Evolutionary conservation across 2,888 invertebrate species (phyloP).

Genomic region (Aphidius colemani): DNA sequence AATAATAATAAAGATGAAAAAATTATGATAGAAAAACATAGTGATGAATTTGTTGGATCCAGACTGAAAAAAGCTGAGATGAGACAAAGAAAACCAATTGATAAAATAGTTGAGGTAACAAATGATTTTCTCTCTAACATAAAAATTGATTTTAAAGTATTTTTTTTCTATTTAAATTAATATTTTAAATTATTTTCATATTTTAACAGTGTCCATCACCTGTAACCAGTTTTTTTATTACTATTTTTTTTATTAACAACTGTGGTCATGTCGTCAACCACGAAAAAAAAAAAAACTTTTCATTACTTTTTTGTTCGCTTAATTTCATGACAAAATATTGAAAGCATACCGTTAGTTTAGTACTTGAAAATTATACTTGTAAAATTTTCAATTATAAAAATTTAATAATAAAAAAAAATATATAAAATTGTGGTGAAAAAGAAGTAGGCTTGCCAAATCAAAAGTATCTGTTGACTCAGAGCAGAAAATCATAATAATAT

Average conservation of each 20-base stretch:
- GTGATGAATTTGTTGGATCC: conserved; percentile 28
- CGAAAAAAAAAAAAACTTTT: no score
- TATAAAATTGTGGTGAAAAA: not conserved
- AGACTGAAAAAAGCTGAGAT: conserved; percentile 39
- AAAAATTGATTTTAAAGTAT: not conserved
- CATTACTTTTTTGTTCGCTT: not conserved
- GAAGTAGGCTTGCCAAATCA: conserved; percentile 4
- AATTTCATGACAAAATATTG: conserved; percentile 4
- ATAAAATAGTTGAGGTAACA: conserved; percentile 41
- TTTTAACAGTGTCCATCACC: no score
- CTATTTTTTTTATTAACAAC: no score
- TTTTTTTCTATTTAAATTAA: conserved; percentile 3
- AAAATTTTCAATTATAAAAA: no score
- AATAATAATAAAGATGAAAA: conserved; percentile 21
- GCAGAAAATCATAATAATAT: no score
- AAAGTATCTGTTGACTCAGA: no score
- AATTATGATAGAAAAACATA: conserved; percentile 14
- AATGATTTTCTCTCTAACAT: not conserved
- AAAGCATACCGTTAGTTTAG: not conserved
- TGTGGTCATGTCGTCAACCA: no score
- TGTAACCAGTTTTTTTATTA: no score
- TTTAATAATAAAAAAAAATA: no score
- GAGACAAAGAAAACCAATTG: conserved; percentile 42
- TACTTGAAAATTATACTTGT: no score
- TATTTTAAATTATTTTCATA: not conserved